Evolutionary conservation across 2,888 invertebrate species (phyloP).

Genomic region (Ethmia dodecea): DNA sequence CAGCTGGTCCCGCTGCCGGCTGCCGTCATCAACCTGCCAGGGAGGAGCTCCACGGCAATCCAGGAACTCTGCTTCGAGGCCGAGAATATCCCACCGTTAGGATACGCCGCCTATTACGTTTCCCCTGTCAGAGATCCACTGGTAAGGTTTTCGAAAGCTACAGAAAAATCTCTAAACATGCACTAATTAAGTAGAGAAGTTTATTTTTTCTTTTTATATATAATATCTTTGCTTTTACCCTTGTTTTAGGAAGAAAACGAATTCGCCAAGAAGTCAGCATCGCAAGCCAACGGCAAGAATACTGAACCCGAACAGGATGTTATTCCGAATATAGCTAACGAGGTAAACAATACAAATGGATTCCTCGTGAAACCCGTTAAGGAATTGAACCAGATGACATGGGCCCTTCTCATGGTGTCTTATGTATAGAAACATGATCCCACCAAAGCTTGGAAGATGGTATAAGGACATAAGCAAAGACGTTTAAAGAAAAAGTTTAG

Average conservation of each 20-base stretch:
- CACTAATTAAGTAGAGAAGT: too few relatives aligned
- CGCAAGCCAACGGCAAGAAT: constrained; percentile 12
- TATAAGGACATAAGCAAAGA: too few relatives aligned
- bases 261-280: constrained; percentile 30
- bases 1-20: constrained; percentile 75
- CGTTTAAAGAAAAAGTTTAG: too few relatives aligned
- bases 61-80: constrained; percentile 79
- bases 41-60: constrained; percentile 76
- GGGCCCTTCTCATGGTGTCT: too few relatives aligned
- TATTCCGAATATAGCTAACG: constrained; percentile 50
- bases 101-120: constrained; percentile 58
- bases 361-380: too few relatives aligned
- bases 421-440: too few relatives aligned
- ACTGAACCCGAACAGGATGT: constrained; percentile 39
- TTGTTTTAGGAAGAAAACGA: constrained; percentile 40
- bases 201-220: too few relatives aligned
- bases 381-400: too few relatives aligned
- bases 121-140: constrained; percentile 53
- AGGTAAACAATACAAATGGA: constrained; percentile 30
- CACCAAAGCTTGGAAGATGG: too few relatives aligned
- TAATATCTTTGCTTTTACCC: too few relatives aligned
- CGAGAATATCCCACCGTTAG: constrained; percentile 72
- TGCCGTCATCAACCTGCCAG: constrained; percentile 78
- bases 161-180: too few relatives aligned
- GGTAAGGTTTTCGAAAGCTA: constrained; percentile 42